Base-by-base conservation (phyloP, 2,888 invertebrate species). In the Ecdyonurus torrentis region DNA sequence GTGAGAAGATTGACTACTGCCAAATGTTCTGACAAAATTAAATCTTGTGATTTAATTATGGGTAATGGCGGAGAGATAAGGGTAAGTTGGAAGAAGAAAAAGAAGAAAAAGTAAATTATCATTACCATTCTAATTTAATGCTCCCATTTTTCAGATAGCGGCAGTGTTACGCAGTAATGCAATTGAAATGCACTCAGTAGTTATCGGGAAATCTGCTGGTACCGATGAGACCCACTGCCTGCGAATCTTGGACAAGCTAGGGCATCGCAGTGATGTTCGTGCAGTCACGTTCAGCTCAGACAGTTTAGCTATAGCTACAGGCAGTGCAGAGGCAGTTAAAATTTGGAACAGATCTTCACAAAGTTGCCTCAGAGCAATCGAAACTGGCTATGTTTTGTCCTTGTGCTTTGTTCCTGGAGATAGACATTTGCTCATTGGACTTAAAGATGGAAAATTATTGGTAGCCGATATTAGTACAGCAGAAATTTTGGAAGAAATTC, bases 211-310 rank as follows among this genome's bases (percentile, higher is more conserved):
- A 69, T 68, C 74, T 23, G 18, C 64, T 69, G 67, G 64, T 63
- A 82, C 86, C 74, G 75, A 81, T 70, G 78, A 69, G 70, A 58
- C 65, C 72, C 58, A 76, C 66, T 70, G 77, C 70, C 73, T 90
- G 19, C 81, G 87, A 65, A 83, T 82, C 62, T 79, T 94, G 59
- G 78, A 79, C 1, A 78, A 79, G 65, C 84, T 87, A 18, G 97
- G 97, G 0, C 98, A 98, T 76, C 86, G 91, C 63, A 88, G 88
- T 59, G 93, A 97, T 71, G 88, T 96, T 3, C 81, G 93, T 61
- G 84, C 89, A 23, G 78, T 98, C 23, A 83, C 87, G 63, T 93
- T 98, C 72, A 94, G 93, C 72, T 90, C 91, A 1, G 96, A 97
- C 74, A 91, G 89, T 71, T 78, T 91, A 64, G 91, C 91, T 1